These are phyloP conservation scores for Melopsittacus undulatus DNA, from an alignment of 2,797 vertebrate species.

Conservation along the genomic window DNA sequence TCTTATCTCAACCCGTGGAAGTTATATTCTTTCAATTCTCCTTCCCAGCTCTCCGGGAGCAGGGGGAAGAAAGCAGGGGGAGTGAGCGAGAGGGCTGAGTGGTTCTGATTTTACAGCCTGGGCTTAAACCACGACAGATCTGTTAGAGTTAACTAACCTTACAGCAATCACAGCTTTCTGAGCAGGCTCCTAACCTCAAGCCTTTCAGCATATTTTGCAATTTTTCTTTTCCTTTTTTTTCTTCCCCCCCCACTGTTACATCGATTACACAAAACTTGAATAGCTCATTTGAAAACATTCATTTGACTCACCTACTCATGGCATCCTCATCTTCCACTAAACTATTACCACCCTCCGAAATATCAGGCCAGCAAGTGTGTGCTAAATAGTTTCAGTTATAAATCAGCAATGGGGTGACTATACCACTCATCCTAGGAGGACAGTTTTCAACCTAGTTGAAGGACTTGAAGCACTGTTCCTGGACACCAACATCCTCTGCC, in stretches of 20 bases:
- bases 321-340: background rate
- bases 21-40: no score
- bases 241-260: background rate
- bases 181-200: background rate
- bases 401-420: background rate
- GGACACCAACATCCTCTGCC: background rate
- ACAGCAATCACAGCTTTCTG: background rate
- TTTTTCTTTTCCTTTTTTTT: background rate
- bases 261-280: background rate
- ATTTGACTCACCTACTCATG: background rate
- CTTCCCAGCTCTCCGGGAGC: no score
- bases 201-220: background rate
- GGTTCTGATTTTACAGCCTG: no score
- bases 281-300: background rate
- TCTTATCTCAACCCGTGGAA: no score
- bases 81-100: no score
- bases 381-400: background rate
- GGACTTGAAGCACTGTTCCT: background rate
- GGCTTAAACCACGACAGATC: background rate
- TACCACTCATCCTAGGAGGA: background rate
- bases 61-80: no score
- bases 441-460: background rate
- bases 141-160: background rate
- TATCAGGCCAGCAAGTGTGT: background rate
- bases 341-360: background rate